Conservation (phyloP, 2,797 vertebrate genomes). For the Scolopax rusticola region DNA sequence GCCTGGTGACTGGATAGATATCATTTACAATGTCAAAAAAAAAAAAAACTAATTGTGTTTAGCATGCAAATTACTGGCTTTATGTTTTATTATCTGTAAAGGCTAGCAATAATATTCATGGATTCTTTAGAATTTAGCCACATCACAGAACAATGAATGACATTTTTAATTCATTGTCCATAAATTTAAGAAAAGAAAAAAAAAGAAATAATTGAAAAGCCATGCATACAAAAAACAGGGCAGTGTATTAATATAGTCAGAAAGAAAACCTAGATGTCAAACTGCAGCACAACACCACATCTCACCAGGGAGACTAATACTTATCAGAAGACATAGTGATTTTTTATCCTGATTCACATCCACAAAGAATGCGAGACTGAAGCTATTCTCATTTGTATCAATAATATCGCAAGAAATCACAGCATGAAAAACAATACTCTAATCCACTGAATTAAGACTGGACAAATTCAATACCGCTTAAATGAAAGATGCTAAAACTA, state of each 20-base stretch:
- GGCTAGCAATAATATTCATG: not conserved
- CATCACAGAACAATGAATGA: not conserved
- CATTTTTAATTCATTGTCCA: not conserved
- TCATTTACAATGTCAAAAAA: constrained; percentile 32
- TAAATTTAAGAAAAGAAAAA: not conserved
- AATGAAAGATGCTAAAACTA: not conserved
- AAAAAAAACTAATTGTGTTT: constrained; percentile 33
- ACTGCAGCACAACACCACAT: not conserved
- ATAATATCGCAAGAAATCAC: not conserved
- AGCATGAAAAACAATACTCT: not conserved
- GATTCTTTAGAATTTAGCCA: constrained; percentile 2
- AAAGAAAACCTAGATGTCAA: not conserved
- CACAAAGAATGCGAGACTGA: not conserved
- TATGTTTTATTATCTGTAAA: constrained; percentile 19
- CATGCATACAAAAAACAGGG: not conserved
- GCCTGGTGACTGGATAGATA: constrained; percentile 24
- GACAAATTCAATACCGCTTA: not conserved
- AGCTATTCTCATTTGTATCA: not conserved
- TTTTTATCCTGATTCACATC: not conserved
- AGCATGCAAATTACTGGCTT: constrained; percentile 44
- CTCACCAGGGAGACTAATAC: not conserved
- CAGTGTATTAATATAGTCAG: not conserved
- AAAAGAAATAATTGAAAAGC: not conserved
- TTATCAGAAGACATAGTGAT: not conserved
- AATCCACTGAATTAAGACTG: not conserved